phyloP scores from a whole-genome alignment of 2,797 vertebrate species.

The Mormyrus hasselquistii region DNA sequence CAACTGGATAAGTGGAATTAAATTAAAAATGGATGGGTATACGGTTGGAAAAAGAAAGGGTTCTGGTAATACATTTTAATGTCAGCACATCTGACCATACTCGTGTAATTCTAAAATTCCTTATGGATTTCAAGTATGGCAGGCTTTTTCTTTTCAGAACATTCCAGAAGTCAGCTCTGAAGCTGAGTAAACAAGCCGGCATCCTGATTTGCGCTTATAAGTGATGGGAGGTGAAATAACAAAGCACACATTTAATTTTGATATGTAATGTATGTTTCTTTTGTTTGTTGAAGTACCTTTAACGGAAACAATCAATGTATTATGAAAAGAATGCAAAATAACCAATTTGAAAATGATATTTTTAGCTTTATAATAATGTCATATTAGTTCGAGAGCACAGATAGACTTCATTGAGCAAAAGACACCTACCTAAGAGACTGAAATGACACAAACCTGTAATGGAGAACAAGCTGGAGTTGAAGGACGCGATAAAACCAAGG shows the following conservation, averaged over 20 bases:
- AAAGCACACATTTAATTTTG: background rate
- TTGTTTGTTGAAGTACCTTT: background rate
- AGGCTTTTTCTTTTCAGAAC: background rate
- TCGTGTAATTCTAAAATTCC: background rate
- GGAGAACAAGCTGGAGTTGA: background rate
- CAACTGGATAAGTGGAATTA: background rate
- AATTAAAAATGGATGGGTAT: background rate
- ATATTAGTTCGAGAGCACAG: background rate
- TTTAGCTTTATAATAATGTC: background rate
- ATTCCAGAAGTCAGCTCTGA: background rate
- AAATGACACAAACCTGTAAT: background rate
- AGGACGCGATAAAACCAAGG: background rate
- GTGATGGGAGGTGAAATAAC: background rate
- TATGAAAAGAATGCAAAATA: background rate
- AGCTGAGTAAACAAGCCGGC: background rate
- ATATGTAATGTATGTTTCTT: background rate
- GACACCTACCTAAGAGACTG: background rate
- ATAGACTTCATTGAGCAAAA: background rate
- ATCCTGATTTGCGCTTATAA: background rate
- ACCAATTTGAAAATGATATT: background rate
- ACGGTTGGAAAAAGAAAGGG: background rate
- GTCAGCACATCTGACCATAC: background rate
- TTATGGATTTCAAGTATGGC: background rate
- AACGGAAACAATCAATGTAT: background rate
- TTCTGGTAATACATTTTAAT: background rate